Evolutionary conservation across 2,113 vertebrate species (phyloP).

Genomic region (Heliornis fulica): DNA sequence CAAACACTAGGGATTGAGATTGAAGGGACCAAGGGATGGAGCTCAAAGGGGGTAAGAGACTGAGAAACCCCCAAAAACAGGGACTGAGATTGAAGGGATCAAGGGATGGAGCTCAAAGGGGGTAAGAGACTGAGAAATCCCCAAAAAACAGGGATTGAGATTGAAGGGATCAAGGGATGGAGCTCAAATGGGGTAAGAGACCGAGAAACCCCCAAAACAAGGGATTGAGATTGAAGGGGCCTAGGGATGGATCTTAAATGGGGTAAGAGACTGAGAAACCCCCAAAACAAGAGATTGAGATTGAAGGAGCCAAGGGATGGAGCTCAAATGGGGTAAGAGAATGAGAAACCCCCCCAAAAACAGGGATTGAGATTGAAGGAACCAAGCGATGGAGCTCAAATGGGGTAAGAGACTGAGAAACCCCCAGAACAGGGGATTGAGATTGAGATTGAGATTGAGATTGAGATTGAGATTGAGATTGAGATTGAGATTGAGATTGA

Average conservation of each 20-base stretch:
- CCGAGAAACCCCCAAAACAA: neutral
- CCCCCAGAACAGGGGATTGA: neutral
- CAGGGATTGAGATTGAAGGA: neutral
- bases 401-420: neutral
- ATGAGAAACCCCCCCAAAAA: fast-evolving
- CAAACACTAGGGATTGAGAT: neutral
- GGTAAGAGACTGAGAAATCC: neutral
- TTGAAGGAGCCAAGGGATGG: neutral
- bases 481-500: neutral
- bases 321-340: neutral
- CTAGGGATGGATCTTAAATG: neutral
- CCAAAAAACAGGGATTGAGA: neutral
- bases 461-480: neutral
- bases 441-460: neutral
- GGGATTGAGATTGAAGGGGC: neutral
- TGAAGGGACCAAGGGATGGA: neutral
- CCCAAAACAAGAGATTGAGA: neutral
- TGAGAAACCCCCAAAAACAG: fast-evolving
- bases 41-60: neutral
- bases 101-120: neutral
- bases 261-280: neutral
- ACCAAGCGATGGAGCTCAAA: neutral
- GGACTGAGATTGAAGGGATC: neutral
- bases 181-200: neutral
- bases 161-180: neutral